A percentile compares a stretch with the other conserved stretches of the same genome.
Evolutionary conservation across 2,888 invertebrate species (phyloP).

Genomic region (Spilosoma lubricipeda): DNA sequence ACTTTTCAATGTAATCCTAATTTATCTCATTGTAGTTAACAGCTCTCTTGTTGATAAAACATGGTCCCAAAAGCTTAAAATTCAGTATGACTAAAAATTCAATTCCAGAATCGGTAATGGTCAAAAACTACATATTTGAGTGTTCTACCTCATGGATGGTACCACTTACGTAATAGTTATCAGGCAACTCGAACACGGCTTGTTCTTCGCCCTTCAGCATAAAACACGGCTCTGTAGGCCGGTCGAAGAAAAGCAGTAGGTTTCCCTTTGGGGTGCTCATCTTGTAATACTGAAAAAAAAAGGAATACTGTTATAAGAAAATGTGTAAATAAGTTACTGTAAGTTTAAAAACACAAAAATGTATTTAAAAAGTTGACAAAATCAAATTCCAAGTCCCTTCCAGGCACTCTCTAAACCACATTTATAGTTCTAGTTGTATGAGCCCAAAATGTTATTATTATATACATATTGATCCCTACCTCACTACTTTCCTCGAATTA

Average conservation of each 20-base stretch:
- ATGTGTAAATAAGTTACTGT: background rate
- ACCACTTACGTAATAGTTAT: constrained; percentile 86
- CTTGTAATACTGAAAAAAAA: constrained; percentile 49
- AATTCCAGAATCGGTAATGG: background rate
- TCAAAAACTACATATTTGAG: background rate
- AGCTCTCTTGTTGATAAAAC: too few relatives aligned
- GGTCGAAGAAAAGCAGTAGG: constrained; percentile 89
- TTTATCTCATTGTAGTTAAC: too few relatives aligned
- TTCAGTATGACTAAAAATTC: background rate
- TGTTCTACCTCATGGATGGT: background rate
- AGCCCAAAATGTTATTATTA: too few relatives aligned
- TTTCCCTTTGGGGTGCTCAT: constrained; percentile 80
- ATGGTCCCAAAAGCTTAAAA: background rate
- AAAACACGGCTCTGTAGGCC: constrained; percentile 92
- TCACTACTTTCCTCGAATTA: too few relatives aligned
- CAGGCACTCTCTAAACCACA: too few relatives aligned
- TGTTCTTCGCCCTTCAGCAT: constrained; percentile 90
- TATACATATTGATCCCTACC: too few relatives aligned
- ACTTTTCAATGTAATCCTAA: too few relatives aligned
- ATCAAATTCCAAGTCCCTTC: too few relatives aligned
- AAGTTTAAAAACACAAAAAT: background rate
- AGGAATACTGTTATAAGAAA: background rate
- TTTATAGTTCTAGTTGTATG: too few relatives aligned
- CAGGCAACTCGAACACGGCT: constrained; percentile 88
- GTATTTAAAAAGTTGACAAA: too few relatives aligned